These are phyloP conservation scores for Cydia amplana DNA, from an alignment of 1,140 invertebrate species.

Conservation along the genomic window DNA sequence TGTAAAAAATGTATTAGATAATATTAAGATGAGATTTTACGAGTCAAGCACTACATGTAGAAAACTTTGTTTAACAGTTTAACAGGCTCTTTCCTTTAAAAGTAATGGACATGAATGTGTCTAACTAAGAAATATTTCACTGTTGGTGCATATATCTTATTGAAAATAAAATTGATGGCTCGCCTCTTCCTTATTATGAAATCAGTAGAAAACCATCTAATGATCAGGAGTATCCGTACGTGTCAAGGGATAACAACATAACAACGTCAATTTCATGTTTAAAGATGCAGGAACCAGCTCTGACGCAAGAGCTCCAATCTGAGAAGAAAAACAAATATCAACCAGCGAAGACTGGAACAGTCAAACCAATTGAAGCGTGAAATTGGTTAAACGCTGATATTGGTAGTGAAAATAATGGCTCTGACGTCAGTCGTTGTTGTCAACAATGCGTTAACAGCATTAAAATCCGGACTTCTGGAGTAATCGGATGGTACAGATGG, in stretches of 20 bases:
- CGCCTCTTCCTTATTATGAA: background rate
- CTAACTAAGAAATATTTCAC: no score
- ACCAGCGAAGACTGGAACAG: constrained; percentile 21
- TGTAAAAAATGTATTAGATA: constrained; percentile 8
- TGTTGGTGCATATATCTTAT: no score
- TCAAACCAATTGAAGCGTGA: constrained; percentile 30
- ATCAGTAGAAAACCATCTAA: background rate
- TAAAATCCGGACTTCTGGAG: no score
- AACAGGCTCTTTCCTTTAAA: background rate
- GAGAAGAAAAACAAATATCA: constrained; percentile 25
- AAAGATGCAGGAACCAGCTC: background rate
- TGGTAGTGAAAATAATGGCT: constrained; percentile 27
- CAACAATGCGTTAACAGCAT: constrained; percentile 13
- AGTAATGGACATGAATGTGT: no score
- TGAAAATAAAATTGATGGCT: no score
- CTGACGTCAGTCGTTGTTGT: constrained; percentile 10
- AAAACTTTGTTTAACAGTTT: background rate
- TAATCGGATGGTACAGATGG: no score
- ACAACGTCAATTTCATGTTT: constrained; percentile 19
- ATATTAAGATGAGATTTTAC: background rate
- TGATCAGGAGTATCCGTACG: background rate
- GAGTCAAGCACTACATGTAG: background rate
- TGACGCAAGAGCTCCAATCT: constrained; percentile 12
- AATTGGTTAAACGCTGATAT: constrained; percentile 32
- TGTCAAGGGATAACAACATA: background rate